Conservation (phyloP, 1,140 invertebrate species). For the Pissodes strobi region DNA sequence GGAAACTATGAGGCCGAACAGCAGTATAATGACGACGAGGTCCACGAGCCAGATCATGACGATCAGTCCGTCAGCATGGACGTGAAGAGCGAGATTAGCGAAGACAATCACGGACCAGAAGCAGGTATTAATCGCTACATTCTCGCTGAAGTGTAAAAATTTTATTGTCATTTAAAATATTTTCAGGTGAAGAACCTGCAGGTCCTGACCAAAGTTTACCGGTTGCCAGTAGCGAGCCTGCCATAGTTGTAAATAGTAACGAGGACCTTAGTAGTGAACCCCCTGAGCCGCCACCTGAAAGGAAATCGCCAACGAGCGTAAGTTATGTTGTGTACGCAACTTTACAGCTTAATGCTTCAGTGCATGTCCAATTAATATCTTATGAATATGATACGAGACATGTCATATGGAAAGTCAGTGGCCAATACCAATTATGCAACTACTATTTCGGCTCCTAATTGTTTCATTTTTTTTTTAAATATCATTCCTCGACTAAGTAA, state of each 20-base stretch:
- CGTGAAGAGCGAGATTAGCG: slow-evolving; percentile 54
- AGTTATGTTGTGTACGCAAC: too few relatives aligned
- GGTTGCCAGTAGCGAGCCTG: slow-evolving; percentile 48
- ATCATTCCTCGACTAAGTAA: slow-evolving; percentile 4
- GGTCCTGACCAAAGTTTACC: slow-evolving; percentile 65
- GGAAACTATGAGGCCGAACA: slow-evolving; percentile 4
- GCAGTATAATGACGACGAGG: slow-evolving; percentile 34
- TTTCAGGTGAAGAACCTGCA: slow-evolving; percentile 58
- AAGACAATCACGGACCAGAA: slow-evolving; percentile 60
- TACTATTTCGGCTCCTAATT: too few relatives aligned
- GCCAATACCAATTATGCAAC: too few relatives aligned
- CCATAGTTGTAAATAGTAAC: not conserved
- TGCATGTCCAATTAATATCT: too few relatives aligned
- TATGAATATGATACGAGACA: too few relatives aligned
- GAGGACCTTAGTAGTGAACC: slow-evolving; percentile 46
- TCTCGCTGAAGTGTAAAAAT: too few relatives aligned
- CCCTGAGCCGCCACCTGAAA: slow-evolving; percentile 60
- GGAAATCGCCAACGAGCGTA: slow-evolving; percentile 65
- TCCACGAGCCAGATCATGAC: slow-evolving; percentile 44
- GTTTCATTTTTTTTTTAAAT: slow-evolving; percentile 1
- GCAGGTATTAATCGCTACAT: slow-evolving; percentile 51
- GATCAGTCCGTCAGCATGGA: slow-evolving; percentile 54
- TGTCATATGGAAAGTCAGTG: too few relatives aligned
- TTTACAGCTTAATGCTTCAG: too few relatives aligned
- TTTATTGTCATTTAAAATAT: not conserved